Percentiles rank a stretch among this genome's conserved stretches.
These are phyloP conservation scores for Pterophyllum scalare DNA, from an alignment of 2,113 vertebrate genomes.

Conservation along the genomic window DNA sequence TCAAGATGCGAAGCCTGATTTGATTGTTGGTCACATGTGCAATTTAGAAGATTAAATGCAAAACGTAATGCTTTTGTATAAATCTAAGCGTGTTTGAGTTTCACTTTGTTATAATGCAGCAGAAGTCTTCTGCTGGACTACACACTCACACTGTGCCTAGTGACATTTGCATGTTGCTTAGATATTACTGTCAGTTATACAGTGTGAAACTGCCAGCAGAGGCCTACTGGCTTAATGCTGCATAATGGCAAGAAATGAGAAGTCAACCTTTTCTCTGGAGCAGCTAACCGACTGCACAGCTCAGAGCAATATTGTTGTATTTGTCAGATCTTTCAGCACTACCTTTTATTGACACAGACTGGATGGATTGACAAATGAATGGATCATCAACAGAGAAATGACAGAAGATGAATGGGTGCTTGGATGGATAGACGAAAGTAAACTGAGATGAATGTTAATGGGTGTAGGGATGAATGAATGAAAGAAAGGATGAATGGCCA, in stretches of 20 bases:
- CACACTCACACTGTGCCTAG: neutral
- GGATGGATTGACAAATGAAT: neutral
- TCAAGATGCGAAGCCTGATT: constrained; percentile 64
- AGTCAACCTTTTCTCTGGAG: constrained; percentile 4
- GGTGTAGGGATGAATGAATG: neutral
- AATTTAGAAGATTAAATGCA: constrained; percentile 66
- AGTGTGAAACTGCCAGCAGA: neutral
- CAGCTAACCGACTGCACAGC: constrained; percentile 4
- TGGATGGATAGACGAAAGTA: neutral
- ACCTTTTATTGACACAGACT: constrained; percentile 4
- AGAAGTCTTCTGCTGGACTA: neutral
- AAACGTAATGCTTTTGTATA: constrained; percentile 42
- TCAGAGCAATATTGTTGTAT: constrained; percentile 2
- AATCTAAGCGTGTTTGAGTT: constrained; percentile 17
- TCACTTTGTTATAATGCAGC: constrained; percentile 8
- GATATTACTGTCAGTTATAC: neutral
- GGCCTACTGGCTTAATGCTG: neutral
- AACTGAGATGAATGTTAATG: neutral
- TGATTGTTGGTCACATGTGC: constrained; percentile 67
- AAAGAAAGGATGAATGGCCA: constrained; percentile 18
- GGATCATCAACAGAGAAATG: neutral
- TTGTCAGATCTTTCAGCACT: neutral
- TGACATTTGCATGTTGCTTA: neutral
- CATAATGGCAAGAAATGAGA: constrained; percentile 26
- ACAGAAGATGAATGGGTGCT: constrained; percentile 10